A percentile compares a stretch with the other conserved stretches of the same genome.
These are phyloP conservation scores for Drosophila ficusphila DNA, from an alignment of 1,140 invertebrate species.

Conservation along the genomic window DNA sequence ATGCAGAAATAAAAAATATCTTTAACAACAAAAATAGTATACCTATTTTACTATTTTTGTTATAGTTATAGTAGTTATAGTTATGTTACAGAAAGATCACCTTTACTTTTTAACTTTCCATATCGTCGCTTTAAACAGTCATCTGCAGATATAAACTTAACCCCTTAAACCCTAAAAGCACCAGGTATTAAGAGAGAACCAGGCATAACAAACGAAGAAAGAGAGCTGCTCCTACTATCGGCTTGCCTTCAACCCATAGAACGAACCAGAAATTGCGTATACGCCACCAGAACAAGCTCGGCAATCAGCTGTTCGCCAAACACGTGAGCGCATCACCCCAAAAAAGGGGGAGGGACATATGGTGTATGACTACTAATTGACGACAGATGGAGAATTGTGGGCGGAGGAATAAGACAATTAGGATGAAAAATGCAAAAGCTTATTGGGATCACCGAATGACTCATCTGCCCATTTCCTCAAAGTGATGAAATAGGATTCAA, in stretches of 20 bases:
- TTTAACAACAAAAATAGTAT: too few relatives aligned
- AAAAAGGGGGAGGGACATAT: neutral
- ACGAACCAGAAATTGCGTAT: slow-evolving; percentile 40
- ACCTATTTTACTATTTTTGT: too few relatives aligned
- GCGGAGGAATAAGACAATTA: neutral
- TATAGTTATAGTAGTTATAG: too few relatives aligned
- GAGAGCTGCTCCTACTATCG: neutral
- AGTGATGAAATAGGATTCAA: neutral
- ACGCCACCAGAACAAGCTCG: slow-evolving; percentile 14
- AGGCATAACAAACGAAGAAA: slow-evolving; percentile 7
- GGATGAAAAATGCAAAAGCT: neutral
- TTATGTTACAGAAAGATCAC: too few relatives aligned
- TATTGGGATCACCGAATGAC: neutral
- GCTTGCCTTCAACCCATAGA: slow-evolving; percentile 1
- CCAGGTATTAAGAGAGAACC: neutral
- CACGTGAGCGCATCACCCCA: slow-evolving; percentile 17
- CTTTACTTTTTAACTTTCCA: too few relatives aligned
- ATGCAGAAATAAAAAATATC: too few relatives aligned
- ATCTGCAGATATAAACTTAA: neutral
- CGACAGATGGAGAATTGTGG: slow-evolving; percentile 1
- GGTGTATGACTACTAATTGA: slow-evolving; percentile 3
- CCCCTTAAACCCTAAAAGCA: neutral
- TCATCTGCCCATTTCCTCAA: neutral
- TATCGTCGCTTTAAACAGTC: neutral
- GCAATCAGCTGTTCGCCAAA: slow-evolving; percentile 26